Conservation (phyloP, 2,888 invertebrate genomes). For the Himalopsyche japonica region DNA sequence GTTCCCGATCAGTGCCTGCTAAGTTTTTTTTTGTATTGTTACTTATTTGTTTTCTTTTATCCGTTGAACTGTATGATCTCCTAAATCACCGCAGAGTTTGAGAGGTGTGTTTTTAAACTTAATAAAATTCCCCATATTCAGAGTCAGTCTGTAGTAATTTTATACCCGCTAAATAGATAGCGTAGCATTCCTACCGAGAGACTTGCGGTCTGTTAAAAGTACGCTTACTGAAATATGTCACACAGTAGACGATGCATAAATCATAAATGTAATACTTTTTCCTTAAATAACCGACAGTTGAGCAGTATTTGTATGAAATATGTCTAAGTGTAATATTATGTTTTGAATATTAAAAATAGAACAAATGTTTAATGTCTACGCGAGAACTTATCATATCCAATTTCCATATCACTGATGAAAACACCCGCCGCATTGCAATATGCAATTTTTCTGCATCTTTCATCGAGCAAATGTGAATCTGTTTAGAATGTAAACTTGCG, state of each 20-base stretch:
- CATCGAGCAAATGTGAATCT: no score
- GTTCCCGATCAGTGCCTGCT: conserved; percentile 40
- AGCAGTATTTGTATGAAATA: not conserved
- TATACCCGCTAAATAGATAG: not conserved
- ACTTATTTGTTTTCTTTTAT: not conserved
- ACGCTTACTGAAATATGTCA: not conserved
- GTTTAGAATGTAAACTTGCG: no score
- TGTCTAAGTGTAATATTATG: not conserved
- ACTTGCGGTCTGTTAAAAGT: not conserved
- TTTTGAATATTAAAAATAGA: not conserved
- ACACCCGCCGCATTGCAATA: not conserved
- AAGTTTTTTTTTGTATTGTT: conserved; percentile 16
- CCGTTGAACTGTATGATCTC: not conserved
- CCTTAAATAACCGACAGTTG: not conserved
- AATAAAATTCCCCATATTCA: not conserved
- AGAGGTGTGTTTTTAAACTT: not conserved
- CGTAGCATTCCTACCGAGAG: not conserved
- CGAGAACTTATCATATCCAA: not conserved
- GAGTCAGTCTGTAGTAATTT: not conserved
- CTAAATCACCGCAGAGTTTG: not conserved
- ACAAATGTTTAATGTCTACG: not conserved
- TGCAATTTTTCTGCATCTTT: not conserved
- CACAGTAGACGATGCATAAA: not conserved
- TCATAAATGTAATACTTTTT: not conserved
- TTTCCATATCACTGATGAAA: not conserved